Evolutionary conservation across 2,797 vertebrate species (phyloP), one percentile per base, ranked within the genome.

Genomic region (Hypotaenidia philippensis): DNA sequence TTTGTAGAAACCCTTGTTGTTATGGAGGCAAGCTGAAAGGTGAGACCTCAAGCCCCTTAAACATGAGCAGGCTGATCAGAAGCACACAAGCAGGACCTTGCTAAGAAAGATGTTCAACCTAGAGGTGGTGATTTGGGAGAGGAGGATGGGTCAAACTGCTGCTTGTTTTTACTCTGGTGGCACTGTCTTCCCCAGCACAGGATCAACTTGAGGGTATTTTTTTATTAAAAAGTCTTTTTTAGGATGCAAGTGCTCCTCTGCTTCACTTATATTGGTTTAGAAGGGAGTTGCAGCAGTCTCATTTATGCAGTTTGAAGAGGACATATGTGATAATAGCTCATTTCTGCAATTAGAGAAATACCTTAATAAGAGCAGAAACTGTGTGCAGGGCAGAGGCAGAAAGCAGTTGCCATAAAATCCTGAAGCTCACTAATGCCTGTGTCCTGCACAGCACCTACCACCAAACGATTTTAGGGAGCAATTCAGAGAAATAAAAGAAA

Each of bases 241-340:
- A 82, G 22, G 70, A 14, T 21, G 17, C 1, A 0, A 49, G 5
- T 22, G 26, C 38, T 27, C 1, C 47, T 75, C 56, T n/a, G 21
- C 12, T 61, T 47, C 8, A 5, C 25, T 34, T 17, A 5, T 1
- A 5, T 10, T 4, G 1, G 4, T 17, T 55, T 26, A 25, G 81
- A 27, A 61, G 53, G 34, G 26, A 36, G 13, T 11, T 64, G 36
- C 49, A 75, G 50, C 78, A 50, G 29, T 16, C 41, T 56, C 2
- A 0, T 18, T 25, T 31, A 32, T 12, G 63, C 57, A 75, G 13
- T 3, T 12, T 34, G 70, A 27, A 20, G 63, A 50, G 70, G 40
- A 36, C 17, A 4, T 20, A 13, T 1, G 5, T 0, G 17, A 3
- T 3, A 10, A 31, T 1, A 10, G 13, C 29, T 50, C 13, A 4